Base-by-base conservation (phyloP, 30 jellyfish, hydroid and myxozoan genomes). In the Aurelia sp. region DNA sequence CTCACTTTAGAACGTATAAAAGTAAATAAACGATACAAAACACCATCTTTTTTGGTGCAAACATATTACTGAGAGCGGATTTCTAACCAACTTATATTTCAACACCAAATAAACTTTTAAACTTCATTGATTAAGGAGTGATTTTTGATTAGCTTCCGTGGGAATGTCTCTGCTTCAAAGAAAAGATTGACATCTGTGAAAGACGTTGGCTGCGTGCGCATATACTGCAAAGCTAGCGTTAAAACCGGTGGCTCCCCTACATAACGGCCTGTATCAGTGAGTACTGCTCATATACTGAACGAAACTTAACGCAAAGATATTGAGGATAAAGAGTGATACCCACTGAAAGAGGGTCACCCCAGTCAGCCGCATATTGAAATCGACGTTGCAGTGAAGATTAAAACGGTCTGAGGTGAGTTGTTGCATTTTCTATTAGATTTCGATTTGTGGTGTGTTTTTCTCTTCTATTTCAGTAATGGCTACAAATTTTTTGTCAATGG, bases 121-220 rank as follows among this genome's bases (percentile, higher is more conserved):
- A 13, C 31, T 47, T 81, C 70, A 81, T 81, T 81, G 80, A 81
- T 65, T 63, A 70, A 58, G 72, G 86, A 83, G 86, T 83, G 64
- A 62, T 71, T 68, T 58, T 76, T 87, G 69, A 77, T 73, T 87
- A 67, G 70, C 90, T 55, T 73, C 57, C 67, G 96, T 87, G 96
- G 84, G 96, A 87, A 87, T 48, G 72, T 76, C 66, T 67, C 18
- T 75, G 63, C 68, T 63, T 10, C 48, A 19, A 62, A 75, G 88
- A 87, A 87, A 44, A 90, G 96, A 70, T 33, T 59, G 78, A 87
- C 96, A 87, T 86, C 91, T 87, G 96, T 70, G 73, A n/a, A 59
- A 41, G 24, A 15, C 69, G n/a, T 31, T 65, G 81, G 52, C 73
- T 83, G 92, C 92, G 92, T 83, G 92, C 92, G 92, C 92, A 83